A percentile compares a stretch with the other conserved stretches of the same genome.
phyloP scores from a whole-genome alignment of 2,797 vertebrate species.

The Pelochelys cantorii region DNA sequence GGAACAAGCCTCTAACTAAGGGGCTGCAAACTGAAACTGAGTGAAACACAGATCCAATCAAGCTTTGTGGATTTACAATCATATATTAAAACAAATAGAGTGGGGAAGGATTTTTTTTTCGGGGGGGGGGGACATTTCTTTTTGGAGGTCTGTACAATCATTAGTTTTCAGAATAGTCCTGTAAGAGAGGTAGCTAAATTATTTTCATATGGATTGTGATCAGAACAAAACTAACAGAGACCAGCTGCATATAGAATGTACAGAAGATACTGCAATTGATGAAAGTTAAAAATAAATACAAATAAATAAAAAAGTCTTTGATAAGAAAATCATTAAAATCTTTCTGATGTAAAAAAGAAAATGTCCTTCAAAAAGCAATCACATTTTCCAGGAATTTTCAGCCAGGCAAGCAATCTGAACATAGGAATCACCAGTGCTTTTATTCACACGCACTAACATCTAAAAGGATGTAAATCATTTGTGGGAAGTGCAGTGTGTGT shows the following conservation, averaged over 20 bases:
- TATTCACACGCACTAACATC: not conserved
- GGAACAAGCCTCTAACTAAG: not conserved
- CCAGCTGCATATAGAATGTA: not conserved
- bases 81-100: not conserved
- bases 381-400: not conserved
- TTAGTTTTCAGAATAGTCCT: not conserved
- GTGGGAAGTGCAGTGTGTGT: not conserved
- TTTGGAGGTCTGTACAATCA: not conserved
- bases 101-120: not conserved
- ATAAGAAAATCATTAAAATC: not conserved
- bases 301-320: not conserved
- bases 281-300: too few relatives aligned
- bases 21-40: not conserved
- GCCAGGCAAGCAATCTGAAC: not conserved
- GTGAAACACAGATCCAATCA: not conserved
- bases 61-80: not conserved
- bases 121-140: not conserved
- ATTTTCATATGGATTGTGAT: not conserved
- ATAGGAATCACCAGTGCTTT: not conserved
- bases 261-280: accelerated
- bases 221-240: accelerated
- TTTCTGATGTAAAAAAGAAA: not conserved
- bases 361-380: not conserved
- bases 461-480: not conserved
- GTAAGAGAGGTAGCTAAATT: not conserved